Conservation (phyloP, 2,797 vertebrate genomes). For the Acanthiza pusilla region DNA sequence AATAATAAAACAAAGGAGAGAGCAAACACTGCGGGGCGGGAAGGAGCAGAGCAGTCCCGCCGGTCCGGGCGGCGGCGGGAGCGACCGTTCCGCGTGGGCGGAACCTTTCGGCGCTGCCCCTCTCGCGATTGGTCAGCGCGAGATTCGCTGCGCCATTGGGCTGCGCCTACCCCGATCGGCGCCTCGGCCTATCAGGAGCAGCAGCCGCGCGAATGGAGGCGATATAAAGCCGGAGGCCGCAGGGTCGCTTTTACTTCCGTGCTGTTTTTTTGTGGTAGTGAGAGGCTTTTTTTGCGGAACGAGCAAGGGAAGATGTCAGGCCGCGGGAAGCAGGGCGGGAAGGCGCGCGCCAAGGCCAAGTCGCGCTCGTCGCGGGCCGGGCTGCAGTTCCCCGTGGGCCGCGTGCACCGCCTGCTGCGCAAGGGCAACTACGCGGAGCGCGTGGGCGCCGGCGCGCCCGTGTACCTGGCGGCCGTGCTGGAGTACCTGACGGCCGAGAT, state of each 20-base stretch:
- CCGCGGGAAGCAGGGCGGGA: neutral
- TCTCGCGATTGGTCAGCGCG: neutral
- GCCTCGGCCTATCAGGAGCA: neutral
- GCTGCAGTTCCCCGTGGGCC: slow-evolving; percentile 60
- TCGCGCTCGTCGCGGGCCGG: slow-evolving; percentile 67
- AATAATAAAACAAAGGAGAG: too few species aligned
- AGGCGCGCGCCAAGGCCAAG: slow-evolving; percentile 2
- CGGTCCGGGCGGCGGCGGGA: neutral
- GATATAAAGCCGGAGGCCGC: neutral
- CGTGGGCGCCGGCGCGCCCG: slow-evolving; percentile 69
- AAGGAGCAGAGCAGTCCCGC: neutral
- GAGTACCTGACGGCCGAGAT: slow-evolving; percentile 77
- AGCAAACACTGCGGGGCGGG: too few species aligned
- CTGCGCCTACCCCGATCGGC: too few species aligned
- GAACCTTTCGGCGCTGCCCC: too few species aligned
- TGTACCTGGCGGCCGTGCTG: slow-evolving; percentile 75
- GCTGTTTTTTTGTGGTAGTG: fast-evolving
- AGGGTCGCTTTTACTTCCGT: fast-evolving
- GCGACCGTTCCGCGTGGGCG: neutral
- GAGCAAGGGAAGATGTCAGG: neutral
- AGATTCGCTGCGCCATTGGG: neutral
- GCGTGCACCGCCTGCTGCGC: slow-evolving; percentile 23
- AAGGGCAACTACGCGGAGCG: slow-evolving; percentile 73
- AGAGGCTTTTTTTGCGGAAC: fast-evolving
- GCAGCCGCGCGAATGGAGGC: neutral